Percentiles rank a stretch among this genome's conserved stretches.
These are phyloP conservation scores for Caenorhabditis sinica DNA, from an alignment of 2,888 invertebrate species.

Conservation along the genomic window DNA sequence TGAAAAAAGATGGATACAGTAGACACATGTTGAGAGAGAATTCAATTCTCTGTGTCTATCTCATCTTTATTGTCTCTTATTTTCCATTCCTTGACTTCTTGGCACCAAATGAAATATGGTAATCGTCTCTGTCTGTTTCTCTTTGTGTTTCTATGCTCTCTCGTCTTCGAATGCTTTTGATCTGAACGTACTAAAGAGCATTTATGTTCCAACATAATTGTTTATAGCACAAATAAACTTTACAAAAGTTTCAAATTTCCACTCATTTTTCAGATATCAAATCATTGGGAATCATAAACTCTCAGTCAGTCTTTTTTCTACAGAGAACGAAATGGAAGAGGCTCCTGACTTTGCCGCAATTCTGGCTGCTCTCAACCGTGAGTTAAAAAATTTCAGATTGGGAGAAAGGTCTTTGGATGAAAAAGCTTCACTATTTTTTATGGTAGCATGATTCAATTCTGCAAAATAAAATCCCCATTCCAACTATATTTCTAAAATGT, in stretches of 20 bases:
- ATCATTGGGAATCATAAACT: slow-evolving; percentile 12
- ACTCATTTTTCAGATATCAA: slow-evolving; percentile 14
- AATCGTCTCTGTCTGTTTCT: slow-evolving; percentile 8
- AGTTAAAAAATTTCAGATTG: neutral
- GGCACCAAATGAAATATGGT: neutral
- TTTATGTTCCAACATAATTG: neutral
- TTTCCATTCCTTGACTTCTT: neutral
- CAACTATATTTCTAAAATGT: no score
- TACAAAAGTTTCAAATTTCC: slow-evolving; percentile 16
- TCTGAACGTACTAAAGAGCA: neutral
- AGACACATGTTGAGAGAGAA: slow-evolving; percentile 21
- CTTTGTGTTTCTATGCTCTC: neutral
- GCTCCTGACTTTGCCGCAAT: slow-evolving; percentile 4
- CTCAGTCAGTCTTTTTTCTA: neutral
- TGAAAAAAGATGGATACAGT: slow-evolving; percentile 17
- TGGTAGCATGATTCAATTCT: no score
- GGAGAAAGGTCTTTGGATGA: no score
- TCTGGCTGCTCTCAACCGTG: neutral
- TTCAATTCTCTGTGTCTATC: neutral
- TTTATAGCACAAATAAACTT: neutral
- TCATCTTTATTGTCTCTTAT: neutral
- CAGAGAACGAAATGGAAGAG: neutral
- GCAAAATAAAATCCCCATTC: no score
- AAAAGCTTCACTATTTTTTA: neutral
- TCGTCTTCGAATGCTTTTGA: neutral